Evolutionary conservation across 2,113 vertebrate genomes (phyloP).

Genomic region (Grus americana): DNA sequence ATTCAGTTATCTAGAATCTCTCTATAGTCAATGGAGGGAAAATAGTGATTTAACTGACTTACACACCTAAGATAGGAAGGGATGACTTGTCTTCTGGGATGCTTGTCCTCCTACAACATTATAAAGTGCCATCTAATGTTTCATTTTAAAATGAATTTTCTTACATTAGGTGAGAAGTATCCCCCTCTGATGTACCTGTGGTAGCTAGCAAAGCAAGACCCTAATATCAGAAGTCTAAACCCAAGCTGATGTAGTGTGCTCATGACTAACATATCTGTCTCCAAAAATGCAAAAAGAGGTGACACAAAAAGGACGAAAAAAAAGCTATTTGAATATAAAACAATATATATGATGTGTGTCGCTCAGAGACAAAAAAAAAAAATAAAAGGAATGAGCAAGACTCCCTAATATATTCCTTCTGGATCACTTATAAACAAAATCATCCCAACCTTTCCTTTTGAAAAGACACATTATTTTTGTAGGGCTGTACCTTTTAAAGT

Average conservation of each 20-base stretch:
- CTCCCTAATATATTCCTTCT: background rate
- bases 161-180: background rate
- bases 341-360: background rate
- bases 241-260: background rate
- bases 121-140: background rate
- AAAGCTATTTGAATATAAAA: background rate
- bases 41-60: background rate
- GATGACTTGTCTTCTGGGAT: background rate
- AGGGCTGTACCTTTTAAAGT: background rate
- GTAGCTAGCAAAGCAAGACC: background rate
- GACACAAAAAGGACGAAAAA: background rate
- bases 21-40: background rate
- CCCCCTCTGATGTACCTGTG: background rate
- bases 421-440: background rate
- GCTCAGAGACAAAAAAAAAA: background rate
- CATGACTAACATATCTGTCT: background rate
- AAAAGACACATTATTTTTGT: background rate
- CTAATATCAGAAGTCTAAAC: background rate
- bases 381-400: background rate
- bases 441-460: background rate
- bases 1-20: background rate
- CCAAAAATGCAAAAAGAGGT: background rate
- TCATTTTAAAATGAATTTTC: background rate
- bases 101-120: background rate
- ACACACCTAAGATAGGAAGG: background rate